Conservation (phyloP, 1,140 invertebrate species). For the Asbolus verrucosus region DNA sequence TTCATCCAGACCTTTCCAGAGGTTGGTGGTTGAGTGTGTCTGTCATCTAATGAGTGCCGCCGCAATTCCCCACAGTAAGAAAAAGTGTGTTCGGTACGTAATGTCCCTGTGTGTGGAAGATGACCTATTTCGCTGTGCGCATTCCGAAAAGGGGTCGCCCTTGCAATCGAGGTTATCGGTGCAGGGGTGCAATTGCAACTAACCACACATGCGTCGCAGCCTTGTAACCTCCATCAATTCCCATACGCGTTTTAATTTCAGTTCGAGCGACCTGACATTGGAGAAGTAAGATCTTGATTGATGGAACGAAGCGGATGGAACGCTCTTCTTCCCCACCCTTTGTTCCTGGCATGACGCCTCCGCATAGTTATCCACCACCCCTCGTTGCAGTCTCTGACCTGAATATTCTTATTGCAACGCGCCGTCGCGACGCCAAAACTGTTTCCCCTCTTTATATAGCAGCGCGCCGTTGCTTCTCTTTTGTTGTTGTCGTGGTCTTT, state of each 20-base stretch:
- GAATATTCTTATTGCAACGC: slow-evolving; percentile 43
- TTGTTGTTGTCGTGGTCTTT: background rate
- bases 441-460: slow-evolving; percentile 34
- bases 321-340: too few relatives aligned
- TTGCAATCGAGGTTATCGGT: slow-evolving; percentile 27
- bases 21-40: background rate
- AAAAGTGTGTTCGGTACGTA: background rate
- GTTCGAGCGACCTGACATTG: background rate
- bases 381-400: slow-evolving; percentile 48
- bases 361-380: slow-evolving; percentile 21
- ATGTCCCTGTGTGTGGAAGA: background rate
- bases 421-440: slow-evolving; percentile 45
- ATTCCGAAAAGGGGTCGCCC: slow-evolving; percentile 9
- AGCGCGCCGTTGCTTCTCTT: slow-evolving; percentile 11
- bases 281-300: slow-evolving; percentile 6
- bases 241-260: slow-evolving; percentile 6
- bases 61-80: too few relatives aligned
- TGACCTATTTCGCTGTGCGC: slow-evolving; percentile 35
- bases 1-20: slow-evolving; percentile 2
- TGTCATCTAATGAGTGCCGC: too few relatives aligned
- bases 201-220: slow-evolving; percentile 22
- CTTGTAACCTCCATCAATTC: slow-evolving; percentile 15
- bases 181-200: slow-evolving; percentile 32
- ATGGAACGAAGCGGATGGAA: background rate
- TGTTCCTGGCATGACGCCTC: slow-evolving; percentile 6